A percentile compares a stretch with the other conserved stretches of the same genome.
phyloP scores from a whole-genome alignment of 1,140 invertebrate genomes.

The Papilio helenus region DNA sequence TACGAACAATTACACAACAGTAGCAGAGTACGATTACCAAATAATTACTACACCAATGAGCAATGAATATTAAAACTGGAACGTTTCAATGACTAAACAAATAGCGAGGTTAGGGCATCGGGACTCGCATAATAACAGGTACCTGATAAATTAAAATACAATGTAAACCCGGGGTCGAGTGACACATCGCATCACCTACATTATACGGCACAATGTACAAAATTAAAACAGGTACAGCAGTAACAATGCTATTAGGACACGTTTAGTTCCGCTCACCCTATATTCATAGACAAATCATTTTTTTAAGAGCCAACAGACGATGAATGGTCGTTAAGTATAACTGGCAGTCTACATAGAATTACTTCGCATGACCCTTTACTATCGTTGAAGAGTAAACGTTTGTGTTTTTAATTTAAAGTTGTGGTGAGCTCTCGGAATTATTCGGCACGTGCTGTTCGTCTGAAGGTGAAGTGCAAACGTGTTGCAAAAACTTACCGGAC shows the following conservation, averaged over 20 bases:
- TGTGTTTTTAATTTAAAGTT: background rate
- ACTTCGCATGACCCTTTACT: background rate
- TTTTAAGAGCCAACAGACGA: background rate
- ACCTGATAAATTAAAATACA: slow-evolving; percentile 61
- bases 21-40: slow-evolving; percentile 24
- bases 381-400: background rate
- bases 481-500: background rate
- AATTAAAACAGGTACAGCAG: slow-evolving; percentile 56
- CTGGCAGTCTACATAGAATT: background rate
- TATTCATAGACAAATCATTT: slow-evolving; percentile 1
- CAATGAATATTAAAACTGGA: slow-evolving; percentile 46
- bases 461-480: slow-evolving; percentile 1
- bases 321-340: background rate
- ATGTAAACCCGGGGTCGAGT: slow-evolving; percentile 54
- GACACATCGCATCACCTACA: slow-evolving; percentile 60
- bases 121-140: slow-evolving; percentile 59
- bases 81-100: slow-evolving; percentile 54
- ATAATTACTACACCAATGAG: background rate
- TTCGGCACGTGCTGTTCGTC: slow-evolving; percentile 9
- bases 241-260: slow-evolving; percentile 43
- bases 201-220: slow-evolving; percentile 60
- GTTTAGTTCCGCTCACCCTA: slow-evolving; percentile 25
- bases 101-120: slow-evolving; percentile 52
- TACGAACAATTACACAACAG: background rate
- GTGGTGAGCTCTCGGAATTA: background rate